Conservation (phyloP, 2,797 vertebrate species). For the Coranthus polyacanthus region DNA sequence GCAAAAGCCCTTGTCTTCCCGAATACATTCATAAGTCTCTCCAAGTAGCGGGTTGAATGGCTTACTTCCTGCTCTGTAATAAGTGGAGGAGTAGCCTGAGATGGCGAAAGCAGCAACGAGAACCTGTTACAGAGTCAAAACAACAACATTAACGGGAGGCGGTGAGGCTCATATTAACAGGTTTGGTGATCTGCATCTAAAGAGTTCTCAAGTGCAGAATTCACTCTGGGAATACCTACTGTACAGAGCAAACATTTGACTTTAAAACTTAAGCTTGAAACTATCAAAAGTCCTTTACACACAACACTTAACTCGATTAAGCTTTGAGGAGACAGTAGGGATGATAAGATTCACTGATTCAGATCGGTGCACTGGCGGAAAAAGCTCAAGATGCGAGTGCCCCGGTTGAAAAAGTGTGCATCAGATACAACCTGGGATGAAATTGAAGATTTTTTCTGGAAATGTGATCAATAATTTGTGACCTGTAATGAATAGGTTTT, state of each 20-base stretch:
- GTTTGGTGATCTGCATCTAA: background rate
- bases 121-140: constrained; percentile 82
- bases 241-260: constrained; percentile 4
- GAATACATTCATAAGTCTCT: constrained; percentile 98
- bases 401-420: too few relatives aligned
- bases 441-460: too few relatives aligned
- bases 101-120: constrained; percentile 97
- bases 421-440: too few relatives aligned
- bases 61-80: constrained; percentile 99
- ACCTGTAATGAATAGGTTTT: too few relatives aligned
- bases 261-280: too few relatives aligned
- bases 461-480: too few relatives aligned
- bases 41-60: constrained; percentile 99
- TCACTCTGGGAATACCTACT: background rate
- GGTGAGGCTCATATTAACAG: constrained; percentile 20
- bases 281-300: too few relatives aligned
- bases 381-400: too few relatives aligned
- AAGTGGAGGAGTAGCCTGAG: constrained; percentile 98
- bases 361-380: too few relatives aligned
- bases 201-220: background rate
- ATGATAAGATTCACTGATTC: too few relatives aligned
- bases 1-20: constrained; percentile 98
- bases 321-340: background rate
- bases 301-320: background rate
- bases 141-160: too few relatives aligned